phyloP scores from a whole-genome alignment of 2,888 invertebrate genomes.

The Drosophila mayaguana region DNA sequence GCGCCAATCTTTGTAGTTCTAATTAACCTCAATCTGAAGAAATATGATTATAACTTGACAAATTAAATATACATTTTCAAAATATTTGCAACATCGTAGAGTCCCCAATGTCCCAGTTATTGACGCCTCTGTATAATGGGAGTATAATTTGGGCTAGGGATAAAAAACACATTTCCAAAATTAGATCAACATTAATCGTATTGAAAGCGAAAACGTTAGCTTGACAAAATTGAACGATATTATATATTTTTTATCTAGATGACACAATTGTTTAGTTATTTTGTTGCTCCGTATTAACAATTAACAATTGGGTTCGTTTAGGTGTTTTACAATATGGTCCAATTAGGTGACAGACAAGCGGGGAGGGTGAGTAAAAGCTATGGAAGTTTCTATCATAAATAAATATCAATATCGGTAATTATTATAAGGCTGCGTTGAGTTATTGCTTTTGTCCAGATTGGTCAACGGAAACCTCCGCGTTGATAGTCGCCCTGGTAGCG shows the following conservation, averaged over 20 bases:
- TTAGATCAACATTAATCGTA: conserved; percentile 33
- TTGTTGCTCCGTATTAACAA: conserved; percentile 50
- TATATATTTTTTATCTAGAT: conserved; percentile 53
- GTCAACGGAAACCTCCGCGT: conserved; percentile 49
- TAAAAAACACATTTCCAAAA: conserved; percentile 11
- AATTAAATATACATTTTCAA: not conserved
- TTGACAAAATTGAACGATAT: conserved; percentile 27
- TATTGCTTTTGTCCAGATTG: not conserved
- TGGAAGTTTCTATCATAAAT: conserved; percentile 34
- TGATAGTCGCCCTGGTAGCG: conserved; percentile 51
- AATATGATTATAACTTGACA: not conserved
- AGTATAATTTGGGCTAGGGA: conserved; percentile 9
- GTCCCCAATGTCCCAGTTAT: not conserved
- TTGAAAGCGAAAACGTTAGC: conserved; percentile 60
- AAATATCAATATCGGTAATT: conserved; percentile 46
- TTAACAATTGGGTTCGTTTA: conserved; percentile 21
- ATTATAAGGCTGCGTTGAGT: not conserved
- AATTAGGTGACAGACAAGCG: conserved; percentile 16
- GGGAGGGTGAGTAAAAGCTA: conserved; percentile 18
- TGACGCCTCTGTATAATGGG: conserved; percentile 16
- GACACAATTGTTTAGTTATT: conserved; percentile 50
- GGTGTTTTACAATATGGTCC: conserved; percentile 11
- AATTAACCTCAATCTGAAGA: conserved; percentile 12
- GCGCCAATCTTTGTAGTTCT: not conserved
- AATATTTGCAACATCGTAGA: not conserved